A percentile compares a stretch with the other conserved stretches of the same genome.
These are phyloP conservation scores for Ophioderma brevispina DNA, from an alignment of 35 echinoderm and acorn worm species.

Conservation along the genomic window DNA sequence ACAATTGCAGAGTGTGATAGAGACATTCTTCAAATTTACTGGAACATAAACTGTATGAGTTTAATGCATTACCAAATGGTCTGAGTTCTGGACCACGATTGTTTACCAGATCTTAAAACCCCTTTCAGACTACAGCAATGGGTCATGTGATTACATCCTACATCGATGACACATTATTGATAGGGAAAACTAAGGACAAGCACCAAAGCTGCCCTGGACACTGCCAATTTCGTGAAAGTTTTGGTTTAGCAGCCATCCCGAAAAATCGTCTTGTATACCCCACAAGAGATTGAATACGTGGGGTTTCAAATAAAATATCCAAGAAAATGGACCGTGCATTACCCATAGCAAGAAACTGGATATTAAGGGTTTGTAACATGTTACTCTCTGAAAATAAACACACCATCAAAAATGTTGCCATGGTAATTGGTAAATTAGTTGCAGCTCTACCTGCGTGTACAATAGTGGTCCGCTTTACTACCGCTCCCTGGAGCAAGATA, in stretches of 20 bases:
- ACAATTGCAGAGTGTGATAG: slow-evolving; percentile 41
- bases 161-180: slow-evolving; percentile 39
- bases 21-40: slow-evolving; percentile 60
- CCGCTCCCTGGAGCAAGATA: slow-evolving; percentile 50
- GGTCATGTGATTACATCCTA: slow-evolving; percentile 14
- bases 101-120: slow-evolving; percentile 63
- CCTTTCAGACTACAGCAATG: slow-evolving; percentile 3
- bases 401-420: slow-evolving; percentile 9
- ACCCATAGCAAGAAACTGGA: background rate
- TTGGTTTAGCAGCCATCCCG: slow-evolving; percentile 67
- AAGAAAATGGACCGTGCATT: slow-evolving; percentile 9
- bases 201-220: background rate
- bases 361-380: background rate
- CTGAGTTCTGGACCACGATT: slow-evolving; percentile 51
- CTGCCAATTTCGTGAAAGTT: slow-evolving; percentile 23
- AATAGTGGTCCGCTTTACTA: slow-evolving; percentile 80
- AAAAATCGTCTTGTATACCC: slow-evolving; percentile 47
- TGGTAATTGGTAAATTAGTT: slow-evolving; percentile 61
- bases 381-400: background rate
- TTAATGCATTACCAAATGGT: slow-evolving; percentile 63
- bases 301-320: slow-evolving; percentile 58
- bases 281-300: slow-evolving; percentile 47
- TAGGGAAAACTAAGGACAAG: slow-evolving; percentile 7
- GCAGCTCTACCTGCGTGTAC: slow-evolving; percentile 56
- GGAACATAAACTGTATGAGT: slow-evolving; percentile 49